Percentiles rank a stretch among this genome's conserved stretches.
Conservation (phyloP, 2,888 invertebrate species). For the Schizaphis graminum region DNA sequence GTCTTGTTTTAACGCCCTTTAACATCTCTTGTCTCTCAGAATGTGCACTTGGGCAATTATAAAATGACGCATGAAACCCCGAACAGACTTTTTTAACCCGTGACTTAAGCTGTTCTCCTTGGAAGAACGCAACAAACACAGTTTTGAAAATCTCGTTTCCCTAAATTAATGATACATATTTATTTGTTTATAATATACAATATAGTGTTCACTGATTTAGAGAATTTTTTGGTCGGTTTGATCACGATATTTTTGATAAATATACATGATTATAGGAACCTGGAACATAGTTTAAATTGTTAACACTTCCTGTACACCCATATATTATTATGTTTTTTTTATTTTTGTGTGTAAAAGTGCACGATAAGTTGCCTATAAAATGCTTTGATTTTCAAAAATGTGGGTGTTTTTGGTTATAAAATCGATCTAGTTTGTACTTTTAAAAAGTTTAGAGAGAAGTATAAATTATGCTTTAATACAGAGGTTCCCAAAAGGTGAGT, state of each 20-base stretch:
- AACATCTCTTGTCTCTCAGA: slow-evolving; percentile 90
- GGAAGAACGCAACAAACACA: slow-evolving; percentile 90
- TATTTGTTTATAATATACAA: not conserved
- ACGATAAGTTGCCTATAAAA: too few species aligned
- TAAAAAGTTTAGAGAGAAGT: too few species aligned
- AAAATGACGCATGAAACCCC: slow-evolving; percentile 92
- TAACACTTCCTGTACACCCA: not conserved
- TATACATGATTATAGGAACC: not conserved
- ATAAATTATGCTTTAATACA: too few species aligned
- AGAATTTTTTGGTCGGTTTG: not conserved
- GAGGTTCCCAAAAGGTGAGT: too few species aligned
- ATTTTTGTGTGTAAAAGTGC: too few species aligned
- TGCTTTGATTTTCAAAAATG: too few species aligned
- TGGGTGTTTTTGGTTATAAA: too few species aligned
- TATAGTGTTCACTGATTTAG: not conserved
- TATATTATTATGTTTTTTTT: not conserved
- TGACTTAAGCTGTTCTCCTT: slow-evolving; percentile 92
- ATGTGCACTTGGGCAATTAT: slow-evolving; percentile 91
- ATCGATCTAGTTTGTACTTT: too few species aligned
- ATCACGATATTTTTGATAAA: not conserved
- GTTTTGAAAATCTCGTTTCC: slow-evolving; percentile 90
- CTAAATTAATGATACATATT: slow-evolving; percentile 71
- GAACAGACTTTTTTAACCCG: slow-evolving; percentile 94
- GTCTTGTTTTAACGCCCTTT: slow-evolving; percentile 88
- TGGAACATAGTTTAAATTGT: not conserved